A percentile compares a stretch with the other conserved stretches of the same genome.
These are phyloP conservation scores for Lepus timidus DNA, from an alignment of 2,113 vertebrate species.

Conservation along the genomic window DNA sequence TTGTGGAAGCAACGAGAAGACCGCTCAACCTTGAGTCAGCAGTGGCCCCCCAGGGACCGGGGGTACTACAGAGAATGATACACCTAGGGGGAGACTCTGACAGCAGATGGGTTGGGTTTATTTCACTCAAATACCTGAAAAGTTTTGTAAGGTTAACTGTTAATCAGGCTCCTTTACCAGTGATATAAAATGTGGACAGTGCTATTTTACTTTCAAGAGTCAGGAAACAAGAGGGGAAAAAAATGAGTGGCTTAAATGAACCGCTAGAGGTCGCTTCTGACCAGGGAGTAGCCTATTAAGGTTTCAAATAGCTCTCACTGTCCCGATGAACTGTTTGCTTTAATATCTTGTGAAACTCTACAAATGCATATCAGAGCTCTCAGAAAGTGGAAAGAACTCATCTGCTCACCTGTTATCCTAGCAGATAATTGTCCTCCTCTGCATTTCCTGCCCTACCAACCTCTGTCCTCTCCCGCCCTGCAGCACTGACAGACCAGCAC, in stretches of 20 bases:
- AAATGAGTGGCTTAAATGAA: slow-evolving; percentile 6
- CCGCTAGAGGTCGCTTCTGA: slow-evolving; percentile 74
- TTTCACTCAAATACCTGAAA: slow-evolving; percentile 28
- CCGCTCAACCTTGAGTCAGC: neutral
- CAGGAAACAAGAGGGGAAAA: neutral
- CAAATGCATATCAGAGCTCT: slow-evolving; percentile 22
- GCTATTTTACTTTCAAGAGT: slow-evolving; percentile 11
- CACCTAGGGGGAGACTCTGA: slow-evolving; percentile 21
- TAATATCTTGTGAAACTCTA: slow-evolving; percentile 61
- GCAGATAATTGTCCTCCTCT: neutral
- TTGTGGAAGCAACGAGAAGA: neutral
- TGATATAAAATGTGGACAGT: neutral
- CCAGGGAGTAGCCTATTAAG: neutral
- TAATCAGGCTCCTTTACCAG: slow-evolving; percentile 14
- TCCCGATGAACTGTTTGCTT: slow-evolving; percentile 50
- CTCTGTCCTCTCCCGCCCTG: neutral
- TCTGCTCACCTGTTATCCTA: neutral
- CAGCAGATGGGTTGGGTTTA: slow-evolving; percentile 35
- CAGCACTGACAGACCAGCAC: neutral
- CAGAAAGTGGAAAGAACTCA: slow-evolving; percentile 21
- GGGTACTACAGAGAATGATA: neutral
- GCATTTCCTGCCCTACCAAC: neutral
- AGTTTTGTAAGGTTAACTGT: slow-evolving; percentile 50
- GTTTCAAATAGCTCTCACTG: neutral
- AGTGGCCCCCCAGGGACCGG: neutral